Evolutionary conservation across 2,113 vertebrate genomes (phyloP), one percentile per base, ranked within the genome.

Genomic region (Sinocyclocheilus maitianheensis): DNA sequence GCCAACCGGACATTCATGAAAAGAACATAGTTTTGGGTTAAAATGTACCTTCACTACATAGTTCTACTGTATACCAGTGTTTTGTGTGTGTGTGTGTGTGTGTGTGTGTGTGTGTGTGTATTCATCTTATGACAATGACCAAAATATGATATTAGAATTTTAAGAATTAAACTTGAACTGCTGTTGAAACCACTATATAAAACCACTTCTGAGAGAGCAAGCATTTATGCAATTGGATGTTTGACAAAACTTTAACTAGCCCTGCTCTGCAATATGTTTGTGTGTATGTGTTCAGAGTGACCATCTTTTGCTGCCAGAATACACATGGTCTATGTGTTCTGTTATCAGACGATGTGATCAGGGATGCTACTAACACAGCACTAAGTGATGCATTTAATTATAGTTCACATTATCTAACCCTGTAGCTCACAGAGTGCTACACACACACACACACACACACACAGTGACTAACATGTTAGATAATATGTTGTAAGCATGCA

Each of bases 351-450:
- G 2, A 30, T 18, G 26, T 37, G 30, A 40, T 75, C 72, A n/a
- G 22, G 37, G 72, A 24, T 4, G 2, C 37, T 34, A 20, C 30
- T 40, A 43, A 16, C 72, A 12, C 6, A 75, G 53, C 67, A 51
- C 30, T 84, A 77, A 67, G 71, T 77, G 62, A 58, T 77, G 55
- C 79, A 86, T 65, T 82, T 76, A 77, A 83, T 77, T 87, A 67
- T 37, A 77, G 43, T 16, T 76, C 71, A 75, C 30, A 82, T 81
- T 82, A 81, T 72, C 78, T 86, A 65, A 82, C 76, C 58, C 58
- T 60, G 58, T 22, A 60, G 58, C 48, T 48, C 24, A n/a, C 63
- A 30, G 63, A 67, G 26, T n/a, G 43, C 40, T 48, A 37, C 37
- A 37, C 37, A 37, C 37, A 37, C 37, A 37, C 37, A 37, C 34